These are phyloP conservation scores for Daboia siamensis DNA, from an alignment of 2,113 vertebrate species.

Conservation along the genomic window DNA sequence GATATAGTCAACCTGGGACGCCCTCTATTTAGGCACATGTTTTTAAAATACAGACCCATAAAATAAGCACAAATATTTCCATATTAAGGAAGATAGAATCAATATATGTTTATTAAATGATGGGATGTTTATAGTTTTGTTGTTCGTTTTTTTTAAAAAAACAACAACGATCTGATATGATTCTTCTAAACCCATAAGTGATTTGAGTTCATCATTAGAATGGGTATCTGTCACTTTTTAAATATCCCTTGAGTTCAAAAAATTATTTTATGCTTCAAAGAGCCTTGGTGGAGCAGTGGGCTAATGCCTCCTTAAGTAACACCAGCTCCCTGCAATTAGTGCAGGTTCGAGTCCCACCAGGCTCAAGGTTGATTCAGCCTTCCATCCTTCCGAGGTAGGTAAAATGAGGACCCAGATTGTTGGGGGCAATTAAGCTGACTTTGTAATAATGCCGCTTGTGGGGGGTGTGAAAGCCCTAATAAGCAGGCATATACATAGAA, in stretches of 20 bases:
- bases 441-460: too few species aligned
- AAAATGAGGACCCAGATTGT: too few species aligned
- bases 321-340: too few species aligned
- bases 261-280: background rate
- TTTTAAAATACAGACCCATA: background rate
- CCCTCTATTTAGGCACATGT: background rate
- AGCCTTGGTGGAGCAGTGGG: too few species aligned
- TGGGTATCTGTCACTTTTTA: background rate
- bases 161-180: background rate
- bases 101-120: background rate
- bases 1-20: background rate
- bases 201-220: background rate
- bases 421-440: too few species aligned
- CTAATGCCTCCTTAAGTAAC: too few species aligned
- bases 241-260: slow-evolving; percentile 15
- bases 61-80: slow-evolving; percentile 9
- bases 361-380: too few species aligned
- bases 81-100: background rate
- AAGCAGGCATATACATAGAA: too few species aligned
- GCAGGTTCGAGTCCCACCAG: too few species aligned
- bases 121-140: background rate
- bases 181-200: background rate
- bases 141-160: background rate
- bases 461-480: too few species aligned
- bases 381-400: too few species aligned